Base-by-base conservation (phyloP, 2,888 invertebrate genomes). In the Pristionchus japonicus region DNA sequence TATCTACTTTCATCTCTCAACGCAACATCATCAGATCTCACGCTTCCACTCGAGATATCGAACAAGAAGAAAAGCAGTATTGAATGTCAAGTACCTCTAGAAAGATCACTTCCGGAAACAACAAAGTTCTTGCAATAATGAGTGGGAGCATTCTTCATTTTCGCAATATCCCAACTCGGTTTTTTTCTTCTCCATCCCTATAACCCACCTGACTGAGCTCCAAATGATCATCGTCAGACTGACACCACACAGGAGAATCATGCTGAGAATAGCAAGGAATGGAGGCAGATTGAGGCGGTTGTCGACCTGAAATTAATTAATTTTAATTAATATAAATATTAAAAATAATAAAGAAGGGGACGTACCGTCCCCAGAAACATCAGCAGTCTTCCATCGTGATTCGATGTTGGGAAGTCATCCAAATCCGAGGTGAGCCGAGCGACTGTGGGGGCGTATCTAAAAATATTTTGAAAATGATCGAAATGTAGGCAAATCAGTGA, bases 321-420 rank as follows among this genome's bases (percentile, higher is more conserved):
- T 0, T 49, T 31, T 49, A 2, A n/a, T n/a, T n/a, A 23, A 49
- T 7, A 34, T 0, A 23, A 27, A 23, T 7, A 49, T 0, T 82
- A 15, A 52, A 49, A 31, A 20, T n/a, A 40, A 40, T 4, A n/a
- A n/a, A n/a, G n/a, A n/a, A n/a, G n/a, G n/a, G n/a, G n/a, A n/a
- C 77, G 23, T 0, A 77, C 77, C 23, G 43, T 47, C 13, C 77
- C 77, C 11, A 77, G 77, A 77, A 77, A 77, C 77, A 77, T 77
- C 27, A 77, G 15, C n/a, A 77, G 77, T 47, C 77, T 77, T 77
- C 77, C 47, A 0, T 77, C 43, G 3, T 77, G 43, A n/a, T 77
- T 43, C 23, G 23, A 11, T 1, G 77, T 40, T 1, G 77, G 77
- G 27, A 77, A 77, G n/a, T 13, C 17, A 0, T 77, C 77, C 43